Conservation (phyloP, 2,888 invertebrate genomes). For the Drosophila testacea region DNA sequence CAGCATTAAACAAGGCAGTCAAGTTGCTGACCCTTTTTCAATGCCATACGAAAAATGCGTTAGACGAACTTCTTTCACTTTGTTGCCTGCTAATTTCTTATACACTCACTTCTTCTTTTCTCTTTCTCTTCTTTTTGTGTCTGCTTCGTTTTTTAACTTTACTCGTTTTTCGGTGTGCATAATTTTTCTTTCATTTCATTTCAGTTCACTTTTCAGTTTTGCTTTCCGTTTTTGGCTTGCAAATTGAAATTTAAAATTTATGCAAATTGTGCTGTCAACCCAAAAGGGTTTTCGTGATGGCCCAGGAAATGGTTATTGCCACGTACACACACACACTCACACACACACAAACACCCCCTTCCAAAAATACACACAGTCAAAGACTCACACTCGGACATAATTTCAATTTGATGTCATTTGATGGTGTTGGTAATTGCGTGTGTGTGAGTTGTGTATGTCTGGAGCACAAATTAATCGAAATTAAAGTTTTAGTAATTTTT, state of each 20-base stretch:
- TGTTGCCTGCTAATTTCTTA: constrained; percentile 78
- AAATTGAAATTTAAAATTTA: constrained; percentile 81
- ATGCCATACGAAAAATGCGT: constrained; percentile 48
- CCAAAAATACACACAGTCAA: background rate
- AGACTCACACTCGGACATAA: background rate
- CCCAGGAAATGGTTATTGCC: constrained; percentile 65
- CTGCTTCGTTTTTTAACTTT: constrained; percentile 31
- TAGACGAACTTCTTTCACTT: constrained; percentile 38
- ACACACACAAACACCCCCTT: constrained; percentile 7
- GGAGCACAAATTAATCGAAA: constrained; percentile 71
- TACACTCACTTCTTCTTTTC: constrained; percentile 22
- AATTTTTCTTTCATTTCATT: constrained; percentile 54
- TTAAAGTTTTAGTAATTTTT: constrained; percentile 54
- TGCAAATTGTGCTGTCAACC: constrained; percentile 78
- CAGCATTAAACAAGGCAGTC: constrained; percentile 19
- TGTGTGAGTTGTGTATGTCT: constrained; percentile 16
- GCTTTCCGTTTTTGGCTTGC: constrained; percentile 47
- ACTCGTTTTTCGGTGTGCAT: constrained; percentile 37
- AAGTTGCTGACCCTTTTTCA: constrained; percentile 40
- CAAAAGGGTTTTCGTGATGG: constrained; percentile 58
- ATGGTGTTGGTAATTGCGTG: constrained; percentile 69
- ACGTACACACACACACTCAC: constrained; percentile 26
- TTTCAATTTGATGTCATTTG: constrained; percentile 61
- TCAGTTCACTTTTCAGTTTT: constrained; percentile 48
- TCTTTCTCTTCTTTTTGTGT: constrained; percentile 8